Evolutionary conservation across 1,140 invertebrate genomes (phyloP), one percentile per base, ranked within the genome.

Genomic region (Tetraneura akinire): DNA sequence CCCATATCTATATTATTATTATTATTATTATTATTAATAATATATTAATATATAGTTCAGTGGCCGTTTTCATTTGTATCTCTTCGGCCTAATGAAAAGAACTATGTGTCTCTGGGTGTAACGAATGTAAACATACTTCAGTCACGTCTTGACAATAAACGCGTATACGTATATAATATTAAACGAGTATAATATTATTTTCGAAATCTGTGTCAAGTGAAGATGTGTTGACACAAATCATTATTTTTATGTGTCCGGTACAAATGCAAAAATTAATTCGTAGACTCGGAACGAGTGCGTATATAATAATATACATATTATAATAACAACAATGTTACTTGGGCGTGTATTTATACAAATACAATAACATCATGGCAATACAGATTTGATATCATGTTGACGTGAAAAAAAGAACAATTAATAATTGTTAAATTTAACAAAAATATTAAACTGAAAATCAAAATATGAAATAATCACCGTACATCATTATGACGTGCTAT

Each of bases 151-250:
- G 21, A 32, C 21, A 45, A 66, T 42, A 66, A 47, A 68, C 42
- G 21, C 21, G 13, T 47, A 23, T 37, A 8, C 8, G 32, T 37
- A 37, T 37, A 8, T 37, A n/a, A n/a, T n/a, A 37, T 37, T 4
- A 37, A 3, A 37, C 32, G 32, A 8, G 32, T 37, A 37, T 8
- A 37, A 3, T 47, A 16, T 68, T 21, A 21, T 10, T 42, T 1
- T 1, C 6, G 21, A 42, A 68, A 68, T 68, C 37, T 47, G 6
- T 68, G 66, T 47, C 66, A 26, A 47, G 21, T 16, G 66, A 21
- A 68, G 66, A 68, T 26, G 66, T 68, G 37, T 45, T 37, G 64
- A 13, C 21, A 68, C 64, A 68, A 68, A 68, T 68, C 29, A 23
- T 45, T 23, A 37, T 68, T 21, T 55, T 18, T 6, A 9, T 23